Percentiles rank a stretch among this genome's conserved stretches.
Evolutionary conservation across 2,888 invertebrate species (phyloP).

Genomic region (Dicyrtoma fusca): DNA sequence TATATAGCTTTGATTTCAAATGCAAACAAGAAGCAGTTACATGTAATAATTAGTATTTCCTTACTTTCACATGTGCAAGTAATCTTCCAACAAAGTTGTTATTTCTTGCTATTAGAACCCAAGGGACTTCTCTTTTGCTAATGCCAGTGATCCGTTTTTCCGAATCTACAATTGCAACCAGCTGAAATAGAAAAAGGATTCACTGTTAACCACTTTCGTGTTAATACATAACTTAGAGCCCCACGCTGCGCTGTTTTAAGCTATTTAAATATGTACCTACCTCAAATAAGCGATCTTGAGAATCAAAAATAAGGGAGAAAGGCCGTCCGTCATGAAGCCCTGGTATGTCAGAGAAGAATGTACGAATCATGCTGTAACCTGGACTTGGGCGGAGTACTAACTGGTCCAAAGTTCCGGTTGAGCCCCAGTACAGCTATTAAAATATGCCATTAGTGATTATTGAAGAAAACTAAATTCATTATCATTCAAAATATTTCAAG

Average conservation of each 20-base stretch:
- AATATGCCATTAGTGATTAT: no score
- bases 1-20: no score
- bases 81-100: slow-evolving; percentile 23
- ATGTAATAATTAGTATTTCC: neutral
- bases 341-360: slow-evolving; percentile 34
- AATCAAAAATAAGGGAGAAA: slow-evolving; percentile 47
- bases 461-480: no score
- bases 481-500: neutral
- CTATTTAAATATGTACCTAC: slow-evolving; percentile 23
- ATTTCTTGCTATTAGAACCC: slow-evolving; percentile 16
- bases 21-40: no score
- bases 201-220: no score
- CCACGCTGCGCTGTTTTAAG: no score
- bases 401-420: slow-evolving; percentile 30
- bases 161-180: slow-evolving; percentile 31
- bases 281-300: slow-evolving; percentile 40
- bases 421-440: slow-evolving; percentile 28
- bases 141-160: slow-evolving; percentile 15
- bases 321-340: slow-evolving; percentile 44
- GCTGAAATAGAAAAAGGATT: neutral
- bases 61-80: neutral
- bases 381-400: slow-evolving; percentile 42
- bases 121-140: slow-evolving; percentile 22
- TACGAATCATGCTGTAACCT: slow-evolving; percentile 42
- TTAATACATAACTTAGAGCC: no score